Percentiles rank a stretch among this genome's conserved stretches.
These are phyloP conservation scores for Heliconius melpomene DNA, from an alignment of 1,140 invertebrate genomes.

Conservation along the genomic window DNA sequence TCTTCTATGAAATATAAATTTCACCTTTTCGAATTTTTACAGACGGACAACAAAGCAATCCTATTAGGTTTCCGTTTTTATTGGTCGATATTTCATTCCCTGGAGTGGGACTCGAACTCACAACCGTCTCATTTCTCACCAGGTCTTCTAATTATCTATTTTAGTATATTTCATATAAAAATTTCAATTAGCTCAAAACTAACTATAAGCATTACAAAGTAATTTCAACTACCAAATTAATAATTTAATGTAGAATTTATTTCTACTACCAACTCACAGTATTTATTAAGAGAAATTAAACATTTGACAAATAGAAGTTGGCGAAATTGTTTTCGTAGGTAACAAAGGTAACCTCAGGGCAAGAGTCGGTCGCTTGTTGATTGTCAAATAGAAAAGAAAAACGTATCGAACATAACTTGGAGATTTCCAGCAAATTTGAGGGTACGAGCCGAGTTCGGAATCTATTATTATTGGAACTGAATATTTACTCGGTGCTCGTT, in stretches of 20 bases:
- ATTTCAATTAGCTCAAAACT: too few relatives aligned
- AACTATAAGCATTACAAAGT: neutral
- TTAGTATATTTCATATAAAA: too few relatives aligned
- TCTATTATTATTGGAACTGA: slow-evolving; percentile 35
- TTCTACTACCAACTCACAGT: neutral
- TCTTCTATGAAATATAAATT: too few relatives aligned
- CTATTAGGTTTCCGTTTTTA: too few relatives aligned
- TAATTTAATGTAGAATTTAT: neutral
- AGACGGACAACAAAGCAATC: too few relatives aligned
- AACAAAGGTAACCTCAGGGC: slow-evolving; percentile 23
- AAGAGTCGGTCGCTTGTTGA: slow-evolving; percentile 17
- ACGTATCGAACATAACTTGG: slow-evolving; percentile 25
- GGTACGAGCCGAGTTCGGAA: slow-evolving; percentile 26
- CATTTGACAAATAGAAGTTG: slow-evolving; percentile 18
- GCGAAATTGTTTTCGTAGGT: slow-evolving; percentile 5
- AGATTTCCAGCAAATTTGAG: slow-evolving; percentile 30
- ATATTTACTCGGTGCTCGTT: slow-evolving; percentile 21
- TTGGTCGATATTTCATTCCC: too few relatives aligned
- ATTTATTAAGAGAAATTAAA: slow-evolving; percentile 23
- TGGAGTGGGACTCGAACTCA: too few relatives aligned
- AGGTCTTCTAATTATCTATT: too few relatives aligned
- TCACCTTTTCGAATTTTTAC: too few relatives aligned
- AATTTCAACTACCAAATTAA: neutral
- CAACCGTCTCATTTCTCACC: too few relatives aligned
- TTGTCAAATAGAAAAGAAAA: slow-evolving; percentile 33